These are phyloP conservation scores for Paradoxurus hermaphroditus DNA, from an alignment of 2,113 vertebrate genomes.

Conservation along the genomic window DNA sequence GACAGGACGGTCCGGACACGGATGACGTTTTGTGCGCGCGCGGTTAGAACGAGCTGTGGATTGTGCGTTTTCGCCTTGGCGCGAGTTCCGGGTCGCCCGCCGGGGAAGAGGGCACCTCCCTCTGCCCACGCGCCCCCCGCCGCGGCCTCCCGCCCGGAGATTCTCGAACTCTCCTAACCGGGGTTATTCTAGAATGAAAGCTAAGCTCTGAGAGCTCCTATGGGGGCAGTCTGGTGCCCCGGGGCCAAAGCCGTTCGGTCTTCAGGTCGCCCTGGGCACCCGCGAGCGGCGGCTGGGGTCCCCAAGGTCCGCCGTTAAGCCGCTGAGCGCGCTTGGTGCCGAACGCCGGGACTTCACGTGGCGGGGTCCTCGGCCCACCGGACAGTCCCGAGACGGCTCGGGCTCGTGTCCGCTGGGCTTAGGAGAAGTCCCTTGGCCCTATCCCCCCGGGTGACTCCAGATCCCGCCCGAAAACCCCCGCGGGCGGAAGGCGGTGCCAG, in stretches of 20 bases:
- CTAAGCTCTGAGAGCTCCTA: neutral
- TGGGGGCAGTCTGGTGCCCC: neutral
- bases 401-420: fast-evolving
- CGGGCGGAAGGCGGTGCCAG: neutral
- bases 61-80: neutral
- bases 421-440: neutral
- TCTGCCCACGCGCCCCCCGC: fast-evolving
- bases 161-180: neutral
- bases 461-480: neutral
- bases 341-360: fast-evolving
- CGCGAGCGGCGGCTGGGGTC: neutral
- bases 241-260: neutral
- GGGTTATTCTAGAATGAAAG: neutral
- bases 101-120: neutral
- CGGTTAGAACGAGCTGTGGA: neutral
- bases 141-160: neutral
- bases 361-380: neutral
- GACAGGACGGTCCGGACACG: fast-evolving
- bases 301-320: neutral
- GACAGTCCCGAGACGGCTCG: neutral
- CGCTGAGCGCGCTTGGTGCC: too few relatives aligned
- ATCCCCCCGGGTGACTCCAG: too few relatives aligned
- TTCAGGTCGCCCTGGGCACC: neutral
- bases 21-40: neutral
- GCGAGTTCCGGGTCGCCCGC: fast-evolving